Percentiles rank a stretch among this genome's conserved stretches.
These are phyloP conservation scores for Chrysopa pallens DNA, from an alignment of 1,140 invertebrate genomes.

Conservation along the genomic window DNA sequence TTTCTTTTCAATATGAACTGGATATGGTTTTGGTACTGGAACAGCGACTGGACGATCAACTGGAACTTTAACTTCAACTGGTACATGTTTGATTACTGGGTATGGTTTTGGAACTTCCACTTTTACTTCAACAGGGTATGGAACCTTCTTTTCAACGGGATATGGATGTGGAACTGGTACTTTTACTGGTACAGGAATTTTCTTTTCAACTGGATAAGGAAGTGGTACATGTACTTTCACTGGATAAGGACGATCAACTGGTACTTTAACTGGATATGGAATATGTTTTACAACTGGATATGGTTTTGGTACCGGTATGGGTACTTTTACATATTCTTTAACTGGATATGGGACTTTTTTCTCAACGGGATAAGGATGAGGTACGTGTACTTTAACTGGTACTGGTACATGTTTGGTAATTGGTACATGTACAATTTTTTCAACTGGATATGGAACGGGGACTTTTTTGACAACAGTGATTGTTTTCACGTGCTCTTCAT, in stretches of 20 bases:
- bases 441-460: slow-evolving; percentile 37
- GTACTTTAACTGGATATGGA: slow-evolving; percentile 51
- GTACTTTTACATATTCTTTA: slow-evolving; percentile 38
- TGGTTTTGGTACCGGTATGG: slow-evolving; percentile 44
- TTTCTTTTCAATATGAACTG: slow-evolving; percentile 21
- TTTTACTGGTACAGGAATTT: slow-evolving; percentile 40
- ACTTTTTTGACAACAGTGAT: slow-evolving; percentile 58
- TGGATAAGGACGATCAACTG: slow-evolving; percentile 41
- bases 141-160: slow-evolving; percentile 42
- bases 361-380: slow-evolving; percentile 49
- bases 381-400: slow-evolving; percentile 32
- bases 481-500: slow-evolving; percentile 45
- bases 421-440: slow-evolving; percentile 34
- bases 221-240: slow-evolving; percentile 43
- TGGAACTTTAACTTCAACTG: slow-evolving; percentile 40
- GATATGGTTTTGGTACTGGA: slow-evolving; percentile 21
- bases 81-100: slow-evolving; percentile 34
- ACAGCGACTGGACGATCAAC: slow-evolving; percentile 38
- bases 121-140: slow-evolving; percentile 37
- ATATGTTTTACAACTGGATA: slow-evolving; percentile 53
- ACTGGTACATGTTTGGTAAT: slow-evolving; percentile 45
- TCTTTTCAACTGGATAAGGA: slow-evolving; percentile 48
- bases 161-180: slow-evolving; percentile 40
- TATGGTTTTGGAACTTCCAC: slow-evolving; percentile 38
- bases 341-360: slow-evolving; percentile 46